phyloP scores from a whole-genome alignment of 2,888 invertebrate genomes.

The Octonoba sinensis region DNA sequence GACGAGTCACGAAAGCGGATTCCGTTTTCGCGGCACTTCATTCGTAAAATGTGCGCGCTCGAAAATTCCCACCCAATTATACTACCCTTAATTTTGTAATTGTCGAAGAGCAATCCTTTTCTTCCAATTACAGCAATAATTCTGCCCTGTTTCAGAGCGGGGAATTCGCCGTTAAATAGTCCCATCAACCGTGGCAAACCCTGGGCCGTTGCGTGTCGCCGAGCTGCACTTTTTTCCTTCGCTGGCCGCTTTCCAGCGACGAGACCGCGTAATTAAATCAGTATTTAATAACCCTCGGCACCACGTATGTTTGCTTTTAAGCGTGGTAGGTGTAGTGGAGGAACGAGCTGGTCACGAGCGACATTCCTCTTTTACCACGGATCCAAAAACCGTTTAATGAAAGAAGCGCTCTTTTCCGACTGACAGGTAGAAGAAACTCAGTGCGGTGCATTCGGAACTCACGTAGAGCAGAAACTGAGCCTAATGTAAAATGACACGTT shows the following conservation, averaged over 20 bases:
- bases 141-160: background rate
- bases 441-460: background rate
- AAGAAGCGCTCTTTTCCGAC: background rate
- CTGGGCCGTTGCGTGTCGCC: background rate
- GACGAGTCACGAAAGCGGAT: too few species aligned
- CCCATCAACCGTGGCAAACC: background rate
- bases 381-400: too few species aligned
- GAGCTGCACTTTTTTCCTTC: background rate
- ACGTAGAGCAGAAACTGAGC: background rate
- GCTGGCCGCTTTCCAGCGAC: slow-evolving; percentile 34
- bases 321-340: slow-evolving; percentile 35
- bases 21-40: too few species aligned
- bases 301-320: slow-evolving; percentile 55
- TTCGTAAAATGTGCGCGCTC: too few species aligned
- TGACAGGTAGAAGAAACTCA: background rate
- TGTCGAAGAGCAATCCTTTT: too few species aligned
- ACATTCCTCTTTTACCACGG: too few species aligned
- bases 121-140: slow-evolving; percentile 1
- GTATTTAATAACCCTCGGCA: slow-evolving; percentile 48
- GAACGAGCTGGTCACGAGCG: too few species aligned
- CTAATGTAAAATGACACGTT: background rate
- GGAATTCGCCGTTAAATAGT: too few species aligned
- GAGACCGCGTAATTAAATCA: slow-evolving; percentile 46
- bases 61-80: too few species aligned
- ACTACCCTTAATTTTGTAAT: too few species aligned